Evolutionary conservation across 2,113 vertebrate genomes (phyloP), one percentile per base, ranked within the genome.

Genomic region (Nicator chloris): DNA sequence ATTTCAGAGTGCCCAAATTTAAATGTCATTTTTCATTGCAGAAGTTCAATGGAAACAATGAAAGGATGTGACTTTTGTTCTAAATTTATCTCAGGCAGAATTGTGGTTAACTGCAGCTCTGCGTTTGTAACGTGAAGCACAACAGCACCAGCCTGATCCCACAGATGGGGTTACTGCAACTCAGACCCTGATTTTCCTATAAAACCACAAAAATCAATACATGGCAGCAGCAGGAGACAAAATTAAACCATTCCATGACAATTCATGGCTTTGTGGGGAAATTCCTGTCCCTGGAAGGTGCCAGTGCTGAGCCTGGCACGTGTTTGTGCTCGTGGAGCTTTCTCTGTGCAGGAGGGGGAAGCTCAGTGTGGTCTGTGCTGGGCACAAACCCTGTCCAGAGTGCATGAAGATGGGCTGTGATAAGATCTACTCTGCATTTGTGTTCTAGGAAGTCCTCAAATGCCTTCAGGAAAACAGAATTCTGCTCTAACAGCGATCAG

Each of bases 1-100:
- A 86, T 92, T 88, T 93, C 92, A 72, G 85, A 61, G 82, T 31
- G 37, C 93, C 86, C 72, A 30, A 95, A 86, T 76, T 69, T 49
- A 82, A 96, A 86, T 93, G 93, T 83, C 88, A 92, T 82, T 92
- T 96, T 90, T 88, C 82, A 95, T 94, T 71, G 88, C 82, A 40
- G 49, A 39, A 86, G 64, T 60, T 90, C 92, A 96, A 47, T 92
- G 95, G 92, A 71, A 96, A 97, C 95, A 96, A 96, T 96, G 93
- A 88, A 82, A 96, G 94, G 96, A 96, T 96, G 93, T 96, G 95
- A 97, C 94, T 95, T 96, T 64, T 39, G 92, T 73, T 96, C 95
- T 92, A 96, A 95, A 96, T 89, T 94, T 93, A 93, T 92, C 85
- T n/a, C 40, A 11, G 88, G 94, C 53, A 4, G 90, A 90, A 65